These are phyloP conservation scores for Bimastos eiseni DNA, from an alignment of 2,888 invertebrate species.

Conservation along the genomic window DNA sequence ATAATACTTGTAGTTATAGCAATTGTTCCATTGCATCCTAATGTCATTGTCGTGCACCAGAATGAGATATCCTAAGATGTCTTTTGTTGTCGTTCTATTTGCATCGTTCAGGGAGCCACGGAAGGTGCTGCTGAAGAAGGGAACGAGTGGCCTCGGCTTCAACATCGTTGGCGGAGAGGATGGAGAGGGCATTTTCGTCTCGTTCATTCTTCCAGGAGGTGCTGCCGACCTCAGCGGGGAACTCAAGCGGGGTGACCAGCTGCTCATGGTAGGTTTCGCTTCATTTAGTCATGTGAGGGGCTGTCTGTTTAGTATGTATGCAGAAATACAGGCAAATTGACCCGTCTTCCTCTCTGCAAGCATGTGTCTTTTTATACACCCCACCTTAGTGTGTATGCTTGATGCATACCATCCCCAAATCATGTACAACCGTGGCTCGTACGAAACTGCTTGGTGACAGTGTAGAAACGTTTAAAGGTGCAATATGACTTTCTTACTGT, in stretches of 20 bases:
- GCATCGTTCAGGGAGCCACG: slow-evolving; percentile 71
- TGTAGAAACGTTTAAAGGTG: too few relatives aligned
- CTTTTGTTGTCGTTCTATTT: neutral
- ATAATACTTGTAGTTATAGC: too few relatives aligned
- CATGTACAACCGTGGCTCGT: too few relatives aligned
- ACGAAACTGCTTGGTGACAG: too few relatives aligned
- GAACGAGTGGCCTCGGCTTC: slow-evolving; percentile 87
- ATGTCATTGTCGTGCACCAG: neutral
- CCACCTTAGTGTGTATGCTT: too few relatives aligned
- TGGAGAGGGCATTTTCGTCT: slow-evolving; percentile 91
- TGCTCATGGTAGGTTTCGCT: slow-evolving; percentile 67
- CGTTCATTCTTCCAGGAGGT: slow-evolving; percentile 94
- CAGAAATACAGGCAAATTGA: too few relatives aligned
- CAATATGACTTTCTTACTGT: too few relatives aligned
- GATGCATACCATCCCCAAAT: too few relatives aligned
- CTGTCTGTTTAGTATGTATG: too few relatives aligned
- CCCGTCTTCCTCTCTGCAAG: too few relatives aligned
- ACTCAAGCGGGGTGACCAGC: slow-evolving; percentile 86
- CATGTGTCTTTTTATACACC: too few relatives aligned
- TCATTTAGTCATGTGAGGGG: too few relatives aligned
- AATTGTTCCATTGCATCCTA: neutral
- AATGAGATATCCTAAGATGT: neutral
- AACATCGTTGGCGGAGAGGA: slow-evolving; percentile 99
- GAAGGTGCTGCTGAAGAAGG: slow-evolving; percentile 85
- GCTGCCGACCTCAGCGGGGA: slow-evolving; percentile 91